These are phyloP conservation scores for Plectrocnemia conspersa DNA, from an alignment of 1,140 invertebrate species.

Conservation along the genomic window DNA sequence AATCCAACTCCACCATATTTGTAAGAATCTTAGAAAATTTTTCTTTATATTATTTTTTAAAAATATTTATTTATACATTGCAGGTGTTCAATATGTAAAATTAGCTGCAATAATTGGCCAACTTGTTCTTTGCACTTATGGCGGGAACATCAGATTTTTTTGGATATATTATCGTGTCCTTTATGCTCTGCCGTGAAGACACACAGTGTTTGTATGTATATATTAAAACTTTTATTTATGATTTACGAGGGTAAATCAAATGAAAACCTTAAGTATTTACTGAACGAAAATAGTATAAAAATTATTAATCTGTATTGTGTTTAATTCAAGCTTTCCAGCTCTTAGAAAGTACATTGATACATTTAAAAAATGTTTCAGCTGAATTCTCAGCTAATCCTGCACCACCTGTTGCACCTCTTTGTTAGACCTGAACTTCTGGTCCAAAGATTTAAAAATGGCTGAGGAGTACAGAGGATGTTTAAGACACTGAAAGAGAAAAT, in stretches of 20 bases:
- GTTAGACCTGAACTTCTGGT: too few species aligned
- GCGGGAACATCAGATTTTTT: conserved; percentile 10
- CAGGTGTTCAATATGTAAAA: conserved; percentile 23
- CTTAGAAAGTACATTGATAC: background rate
- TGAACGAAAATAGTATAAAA: background rate
- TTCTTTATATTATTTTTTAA: background rate
- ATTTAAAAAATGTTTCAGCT: background rate
- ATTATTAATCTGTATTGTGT: background rate
- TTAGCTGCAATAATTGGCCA: conserved; percentile 22
- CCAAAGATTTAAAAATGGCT: too few species aligned
- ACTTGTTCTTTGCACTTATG: conserved; percentile 28
- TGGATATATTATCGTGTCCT: conserved; percentile 28
- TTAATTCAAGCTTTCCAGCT: background rate
- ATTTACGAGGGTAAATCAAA: background rate
- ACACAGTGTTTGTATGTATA: conserved; percentile 23
- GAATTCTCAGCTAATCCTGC: too few species aligned
- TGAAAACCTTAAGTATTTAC: background rate
- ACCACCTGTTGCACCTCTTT: too few species aligned
- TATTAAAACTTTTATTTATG: background rate
- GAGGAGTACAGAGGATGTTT: too few species aligned
- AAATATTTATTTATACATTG: conserved; percentile 10
- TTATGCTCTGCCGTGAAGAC: conserved; percentile 19
- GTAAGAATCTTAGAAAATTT: conserved; percentile 11
- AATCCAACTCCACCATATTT: conserved; percentile 10
- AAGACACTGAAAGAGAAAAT: too few species aligned